A percentile compares a stretch with the other conserved stretches of the same genome.
Evolutionary conservation across 1,140 invertebrate genomes (phyloP).

Genomic region (Drosophila arawakana): DNA sequence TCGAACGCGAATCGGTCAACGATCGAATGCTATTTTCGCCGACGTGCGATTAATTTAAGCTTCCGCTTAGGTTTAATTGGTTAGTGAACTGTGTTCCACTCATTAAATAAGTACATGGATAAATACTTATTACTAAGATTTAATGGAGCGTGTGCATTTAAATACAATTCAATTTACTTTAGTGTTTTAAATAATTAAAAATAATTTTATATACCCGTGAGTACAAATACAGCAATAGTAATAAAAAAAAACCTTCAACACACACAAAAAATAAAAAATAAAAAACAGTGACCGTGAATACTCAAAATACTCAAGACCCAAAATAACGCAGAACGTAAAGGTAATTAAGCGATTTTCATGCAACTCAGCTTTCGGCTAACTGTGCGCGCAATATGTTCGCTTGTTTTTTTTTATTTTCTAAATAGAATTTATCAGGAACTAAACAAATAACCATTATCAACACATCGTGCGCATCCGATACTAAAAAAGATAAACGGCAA

Average conservation of each 20-base stretch:
- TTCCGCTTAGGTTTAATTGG: slow-evolving; percentile 26
- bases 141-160: neutral
- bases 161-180: neutral
- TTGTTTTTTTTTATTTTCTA: slow-evolving; percentile 11
- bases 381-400: neutral
- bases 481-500: slow-evolving; percentile 67
- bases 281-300: slow-evolving; percentile 67
- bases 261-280: too few species aligned
- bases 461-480: slow-evolving; percentile 63
- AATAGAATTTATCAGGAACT: slow-evolving; percentile 33
- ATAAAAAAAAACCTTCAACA: slow-evolving; percentile 55
- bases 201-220: neutral
- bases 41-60: slow-evolving; percentile 5
- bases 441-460: slow-evolving; percentile 60
- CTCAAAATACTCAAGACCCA: slow-evolving; percentile 50
- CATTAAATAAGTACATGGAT: slow-evolving; percentile 2
- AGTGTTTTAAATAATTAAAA: neutral
- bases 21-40: slow-evolving; percentile 8
- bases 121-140: slow-evolving; percentile 5
- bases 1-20: slow-evolving; percentile 18
- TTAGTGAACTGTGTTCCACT: slow-evolving; percentile 15
- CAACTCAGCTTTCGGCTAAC: slow-evolving; percentile 36
- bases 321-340: slow-evolving; percentile 61
- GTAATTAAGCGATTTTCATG: slow-evolving; percentile 74
- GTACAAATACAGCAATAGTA: slow-evolving; percentile 17